These are phyloP conservation scores for Nemotelus nigrinus DNA, from an alignment of 2,888 invertebrate genomes.

Conservation along the genomic window DNA sequence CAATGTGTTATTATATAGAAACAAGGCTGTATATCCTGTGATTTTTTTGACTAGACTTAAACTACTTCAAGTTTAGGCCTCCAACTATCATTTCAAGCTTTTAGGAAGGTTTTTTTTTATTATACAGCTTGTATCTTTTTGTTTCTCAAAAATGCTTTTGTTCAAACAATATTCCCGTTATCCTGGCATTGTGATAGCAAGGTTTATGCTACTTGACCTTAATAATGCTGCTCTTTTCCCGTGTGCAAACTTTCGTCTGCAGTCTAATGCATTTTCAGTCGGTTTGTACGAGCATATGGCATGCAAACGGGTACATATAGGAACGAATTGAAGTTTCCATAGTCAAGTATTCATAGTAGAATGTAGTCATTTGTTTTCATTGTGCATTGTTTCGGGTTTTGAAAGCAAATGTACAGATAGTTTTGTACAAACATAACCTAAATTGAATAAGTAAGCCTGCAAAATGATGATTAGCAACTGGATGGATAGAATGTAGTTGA, in stretches of 20 bases:
- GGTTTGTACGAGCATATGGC: neutral
- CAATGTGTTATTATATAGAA: too few species aligned
- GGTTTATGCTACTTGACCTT: constrained; percentile 22
- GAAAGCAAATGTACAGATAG: too few species aligned
- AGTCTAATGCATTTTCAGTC: neutral
- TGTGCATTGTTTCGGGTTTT: too few species aligned
- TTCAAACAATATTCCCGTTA: neutral
- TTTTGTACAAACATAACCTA: too few species aligned
- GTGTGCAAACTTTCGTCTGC: neutral
- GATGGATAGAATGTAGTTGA: too few species aligned
- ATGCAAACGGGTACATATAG: neutral
- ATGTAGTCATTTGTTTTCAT: too few species aligned
- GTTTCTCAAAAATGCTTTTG: neutral
- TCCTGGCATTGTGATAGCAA: constrained; percentile 11
- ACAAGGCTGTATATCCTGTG: too few species aligned
- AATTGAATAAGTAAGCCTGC: too few species aligned
- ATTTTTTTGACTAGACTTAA: too few species aligned
- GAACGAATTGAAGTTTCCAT: neutral
- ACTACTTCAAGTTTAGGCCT: too few species aligned
- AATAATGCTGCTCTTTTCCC: constrained; percentile 25
- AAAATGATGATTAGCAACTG: too few species aligned
- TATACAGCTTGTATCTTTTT: neutral
- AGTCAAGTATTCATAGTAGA: too few species aligned
- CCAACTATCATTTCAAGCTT: neutral
- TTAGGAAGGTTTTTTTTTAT: neutral